These are phyloP conservation scores for Thyatira batis DNA, from an alignment of 2,888 invertebrate species.

Conservation along the genomic window DNA sequence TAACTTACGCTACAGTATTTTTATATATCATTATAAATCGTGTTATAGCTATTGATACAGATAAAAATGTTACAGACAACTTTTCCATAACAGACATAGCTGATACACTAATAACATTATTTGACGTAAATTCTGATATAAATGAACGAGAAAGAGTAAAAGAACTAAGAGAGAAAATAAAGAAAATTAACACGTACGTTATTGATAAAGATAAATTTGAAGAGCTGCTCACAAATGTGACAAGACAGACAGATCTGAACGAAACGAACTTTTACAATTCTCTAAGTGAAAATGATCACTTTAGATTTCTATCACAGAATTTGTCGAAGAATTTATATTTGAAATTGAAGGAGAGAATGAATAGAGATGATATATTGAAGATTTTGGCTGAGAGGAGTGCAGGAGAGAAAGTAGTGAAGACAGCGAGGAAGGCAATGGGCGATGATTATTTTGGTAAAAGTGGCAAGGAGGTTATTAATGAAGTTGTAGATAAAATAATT, in stretches of 20 bases:
- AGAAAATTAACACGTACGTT: slow-evolving; percentile 49
- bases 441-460: slow-evolving; percentile 22
- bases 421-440: slow-evolving; percentile 53
- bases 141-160: slow-evolving; percentile 37
- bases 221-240: slow-evolving; percentile 45
- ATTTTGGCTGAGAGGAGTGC: slow-evolving; percentile 44
- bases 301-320: slow-evolving; percentile 37
- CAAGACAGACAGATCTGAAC: slow-evolving; percentile 45
- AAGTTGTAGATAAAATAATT: slow-evolving; percentile 59
- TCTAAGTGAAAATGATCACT: slow-evolving; percentile 55
- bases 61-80: slow-evolving; percentile 16
- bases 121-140: slow-evolving; percentile 18
- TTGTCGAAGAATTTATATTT: slow-evolving; percentile 58
- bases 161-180: slow-evolving; percentile 55
- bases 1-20: not conserved
- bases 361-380: slow-evolving; percentile 62
- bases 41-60: slow-evolving; percentile 5
- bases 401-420: slow-evolving; percentile 33
- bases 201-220: slow-evolving; percentile 48
- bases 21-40: not conserved
- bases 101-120: slow-evolving; percentile 28
- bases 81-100: slow-evolving; percentile 33
- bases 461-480: slow-evolving; percentile 41
- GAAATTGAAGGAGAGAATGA: slow-evolving; percentile 66
- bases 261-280: slow-evolving; percentile 61